These are phyloP conservation scores for Pelobates fuscus DNA, from an alignment of 2,113 vertebrate species.

Conservation along the genomic window DNA sequence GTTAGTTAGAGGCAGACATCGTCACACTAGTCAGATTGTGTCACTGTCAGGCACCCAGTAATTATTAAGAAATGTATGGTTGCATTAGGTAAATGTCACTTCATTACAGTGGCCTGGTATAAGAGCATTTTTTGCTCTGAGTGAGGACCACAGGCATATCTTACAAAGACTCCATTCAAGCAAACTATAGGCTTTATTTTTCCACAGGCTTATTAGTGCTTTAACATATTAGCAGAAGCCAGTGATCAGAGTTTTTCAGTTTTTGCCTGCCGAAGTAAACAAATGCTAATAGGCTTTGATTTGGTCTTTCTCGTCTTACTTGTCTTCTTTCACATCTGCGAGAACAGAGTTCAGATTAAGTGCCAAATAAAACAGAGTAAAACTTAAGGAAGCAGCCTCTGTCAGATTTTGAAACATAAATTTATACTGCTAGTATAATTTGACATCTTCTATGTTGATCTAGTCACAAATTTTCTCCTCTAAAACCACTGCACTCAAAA, in stretches of 20 bases:
- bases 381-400: neutral
- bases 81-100: slow-evolving; percentile 93
- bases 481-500: too few relatives aligned
- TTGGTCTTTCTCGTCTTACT: neutral
- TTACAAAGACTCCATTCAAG: slow-evolving; percentile 56
- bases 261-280: slow-evolving; percentile 51
- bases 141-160: slow-evolving; percentile 68
- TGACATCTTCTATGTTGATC: too few relatives aligned
- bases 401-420: too few relatives aligned
- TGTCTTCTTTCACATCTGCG: neutral
- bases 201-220: slow-evolving; percentile 56
- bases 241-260: slow-evolving; percentile 26
- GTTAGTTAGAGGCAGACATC: slow-evolving; percentile 72
- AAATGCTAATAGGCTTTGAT: slow-evolving; percentile 41
- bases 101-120: slow-evolving; percentile 77
- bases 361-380: neutral
- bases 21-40: slow-evolving; percentile 77
- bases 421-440: too few relatives aligned
- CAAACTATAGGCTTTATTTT: slow-evolving; percentile 62
- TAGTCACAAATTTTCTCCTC: too few relatives aligned
- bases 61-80: slow-evolving; percentile 86
- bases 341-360: slow-evolving; percentile 7
- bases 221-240: slow-evolving; percentile 55
- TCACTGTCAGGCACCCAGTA: slow-evolving; percentile 85
- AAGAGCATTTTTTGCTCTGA: slow-evolving; percentile 67